A percentile compares a stretch with the other conserved stretches of the same genome.
phyloP scores from a whole-genome alignment of 35 echinoderm and acorn worm species.

The Holothuria glaberrima region DNA sequence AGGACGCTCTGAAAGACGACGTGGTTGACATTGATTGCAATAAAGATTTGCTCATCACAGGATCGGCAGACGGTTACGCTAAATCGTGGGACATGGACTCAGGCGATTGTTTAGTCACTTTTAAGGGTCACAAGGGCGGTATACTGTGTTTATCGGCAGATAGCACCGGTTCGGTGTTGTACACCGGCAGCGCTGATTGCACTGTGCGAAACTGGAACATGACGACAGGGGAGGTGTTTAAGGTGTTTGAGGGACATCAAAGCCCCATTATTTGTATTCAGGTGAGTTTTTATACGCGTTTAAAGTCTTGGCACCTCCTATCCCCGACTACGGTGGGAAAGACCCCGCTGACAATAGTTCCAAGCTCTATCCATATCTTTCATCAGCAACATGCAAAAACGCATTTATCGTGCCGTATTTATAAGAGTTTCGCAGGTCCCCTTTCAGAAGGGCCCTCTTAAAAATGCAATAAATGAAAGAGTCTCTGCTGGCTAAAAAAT shows the following conservation, averaged over 20 bases:
- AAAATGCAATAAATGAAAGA: too few relatives aligned
- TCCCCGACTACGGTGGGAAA: too few relatives aligned
- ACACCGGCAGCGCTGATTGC: constrained; percentile 87
- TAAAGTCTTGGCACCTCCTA: too few relatives aligned
- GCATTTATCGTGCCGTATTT: too few relatives aligned
- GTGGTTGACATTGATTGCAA: constrained; percentile 94
- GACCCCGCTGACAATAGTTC: too few relatives aligned
- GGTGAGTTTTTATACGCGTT: constrained; percentile 54
- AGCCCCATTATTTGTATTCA: constrained; percentile 79
- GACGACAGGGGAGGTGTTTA: constrained; percentile 72
- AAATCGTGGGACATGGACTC: constrained; percentile 99
- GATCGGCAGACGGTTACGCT: constrained; percentile 88
- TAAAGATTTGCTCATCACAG: constrained; percentile 91
- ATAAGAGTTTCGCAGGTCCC: too few relatives aligned
- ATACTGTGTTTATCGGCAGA: constrained; percentile 87
- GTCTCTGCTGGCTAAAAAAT: too few relatives aligned
- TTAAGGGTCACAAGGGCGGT: constrained; percentile 88
- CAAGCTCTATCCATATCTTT: too few relatives aligned
- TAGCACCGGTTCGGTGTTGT: constrained; percentile 81
- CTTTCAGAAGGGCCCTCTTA: too few relatives aligned
- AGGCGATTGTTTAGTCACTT: constrained; percentile 83
- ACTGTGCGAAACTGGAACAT: constrained; percentile 89
- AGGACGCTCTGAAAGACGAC: constrained; percentile 95
- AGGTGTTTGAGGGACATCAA: constrained; percentile 88
- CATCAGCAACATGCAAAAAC: too few relatives aligned